These are phyloP conservation scores for Globodera ellingtonae DNA, from an alignment of 1,140 invertebrate genomes.

Conservation along the genomic window DNA sequence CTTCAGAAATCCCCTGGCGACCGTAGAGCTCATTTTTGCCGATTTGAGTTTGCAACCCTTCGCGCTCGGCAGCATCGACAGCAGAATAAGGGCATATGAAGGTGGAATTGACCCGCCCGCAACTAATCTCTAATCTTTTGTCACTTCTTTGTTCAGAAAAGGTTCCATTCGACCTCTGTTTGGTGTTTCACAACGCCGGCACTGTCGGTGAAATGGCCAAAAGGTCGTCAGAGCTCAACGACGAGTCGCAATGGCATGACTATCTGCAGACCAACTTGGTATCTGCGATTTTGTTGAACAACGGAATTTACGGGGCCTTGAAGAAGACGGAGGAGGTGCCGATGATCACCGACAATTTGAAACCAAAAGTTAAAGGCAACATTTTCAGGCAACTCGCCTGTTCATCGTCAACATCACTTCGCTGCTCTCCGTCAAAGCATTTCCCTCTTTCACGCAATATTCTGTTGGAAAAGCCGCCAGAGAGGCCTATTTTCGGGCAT, in stretches of 20 bases:
- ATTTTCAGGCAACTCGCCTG: constrained; percentile 55
- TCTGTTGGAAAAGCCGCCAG: constrained; percentile 74
- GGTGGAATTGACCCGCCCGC: not conserved
- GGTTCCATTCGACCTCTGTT: constrained; percentile 71
- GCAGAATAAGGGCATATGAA: constrained; percentile 16
- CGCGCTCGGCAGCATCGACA: constrained; percentile 25
- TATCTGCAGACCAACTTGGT: constrained; percentile 82
- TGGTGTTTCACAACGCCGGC: constrained; percentile 88
- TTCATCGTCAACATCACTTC: constrained; percentile 85
- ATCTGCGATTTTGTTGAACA: constrained; percentile 68
- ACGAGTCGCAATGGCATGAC: constrained; percentile 60
- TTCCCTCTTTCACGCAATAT: constrained; percentile 76
- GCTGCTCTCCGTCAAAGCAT: constrained; percentile 76
- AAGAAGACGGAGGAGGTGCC: constrained; percentile 22
- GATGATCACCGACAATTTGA: not conserved
- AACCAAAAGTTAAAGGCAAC: not conserved
- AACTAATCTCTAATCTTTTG: not conserved
- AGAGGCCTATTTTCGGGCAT: constrained; percentile 82
- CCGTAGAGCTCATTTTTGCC: constrained; percentile 52
- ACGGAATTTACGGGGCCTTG: constrained; percentile 24
- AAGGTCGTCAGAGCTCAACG: constrained; percentile 70
- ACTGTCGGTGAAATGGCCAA: constrained; percentile 77
- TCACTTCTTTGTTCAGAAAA: constrained; percentile 21
- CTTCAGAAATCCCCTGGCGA: constrained; percentile 31
- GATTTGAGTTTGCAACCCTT: constrained; percentile 47